Base-by-base conservation (phyloP, 2,888 invertebrate species). In the Empis livida region DNA sequence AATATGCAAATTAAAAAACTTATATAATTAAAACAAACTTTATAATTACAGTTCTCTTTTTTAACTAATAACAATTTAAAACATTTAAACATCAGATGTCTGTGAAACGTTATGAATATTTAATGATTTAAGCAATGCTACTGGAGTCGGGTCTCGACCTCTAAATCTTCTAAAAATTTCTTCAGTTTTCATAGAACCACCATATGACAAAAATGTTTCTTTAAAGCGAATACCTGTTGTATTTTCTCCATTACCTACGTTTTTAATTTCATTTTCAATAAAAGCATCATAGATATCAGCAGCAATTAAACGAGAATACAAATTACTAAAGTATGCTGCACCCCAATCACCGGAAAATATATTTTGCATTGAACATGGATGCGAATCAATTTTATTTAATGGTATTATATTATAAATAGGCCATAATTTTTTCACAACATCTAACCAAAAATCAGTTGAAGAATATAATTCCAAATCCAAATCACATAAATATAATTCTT, bases 251-350 rank as follows among this genome's bases (percentile, higher is more conserved):
- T 73, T 69, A 49, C 76, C 77, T 57, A 70, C 49, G 52, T 76
- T 61, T 55, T 74, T 72, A 27, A 27, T 27, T 45, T 73, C 67
- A 11, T 77, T 73, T 8, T 73, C 68, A 2, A 49, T 45, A 65
- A 96, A 94, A 43, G 89, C 86, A 61, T 84, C 82, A 63, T 83
- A 91, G 31, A 86, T 78, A 67, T 96, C 95, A 1, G 94, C 91
- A 0, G 94, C 94, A 43, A 94, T 76, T 78, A 95, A 82, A 61
- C 76, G 76, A 2, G 93, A 84, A 90, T 94, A 94, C 14, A 89
- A 64, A 60, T 81, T 76, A 46, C 88, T 80, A 63, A 86, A 96
- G 62, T 91, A 89, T 0, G 89, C 86, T 0, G 89, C 92, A 0
- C 80, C 84, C 79, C 84, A 87, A 57, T 86, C 83, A 50, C 86